Evolutionary conservation across 2,113 vertebrate genomes (phyloP).

Genomic region (Oncorhynchus kisutch): DNA sequence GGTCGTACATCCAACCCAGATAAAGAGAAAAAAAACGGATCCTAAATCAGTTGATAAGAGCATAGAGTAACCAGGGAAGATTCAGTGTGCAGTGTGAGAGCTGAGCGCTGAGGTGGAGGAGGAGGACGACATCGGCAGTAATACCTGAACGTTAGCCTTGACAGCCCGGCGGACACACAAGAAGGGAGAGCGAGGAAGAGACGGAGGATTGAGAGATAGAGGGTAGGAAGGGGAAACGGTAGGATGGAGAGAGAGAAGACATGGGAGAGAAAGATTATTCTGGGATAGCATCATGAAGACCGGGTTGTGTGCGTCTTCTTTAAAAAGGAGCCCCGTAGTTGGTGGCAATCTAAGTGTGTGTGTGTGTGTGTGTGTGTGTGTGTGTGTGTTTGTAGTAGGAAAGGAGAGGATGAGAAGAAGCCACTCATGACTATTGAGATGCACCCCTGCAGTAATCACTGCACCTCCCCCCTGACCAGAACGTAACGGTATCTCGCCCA

Average conservation of each 20-base stretch:
- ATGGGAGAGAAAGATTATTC: conserved; percentile 72
- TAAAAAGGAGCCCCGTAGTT: too few relatives aligned
- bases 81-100: conserved; percentile 38
- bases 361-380: too few relatives aligned
- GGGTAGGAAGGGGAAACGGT: conserved; percentile 38
- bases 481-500: not conserved
- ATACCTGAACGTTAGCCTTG: conserved; percentile 75
- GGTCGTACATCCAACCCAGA: too few relatives aligned
- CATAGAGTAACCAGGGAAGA: conserved; percentile 13
- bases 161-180: conserved; percentile 64
- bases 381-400: not conserved
- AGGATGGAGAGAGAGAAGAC: conserved; percentile 51
- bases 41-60: conserved; percentile 40
- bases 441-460: not conserved
- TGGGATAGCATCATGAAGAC: conserved; percentile 39
- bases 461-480: not conserved
- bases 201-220: not conserved
- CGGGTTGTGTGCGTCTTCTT: not conserved
- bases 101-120: conserved; percentile 56
- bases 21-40: not conserved
- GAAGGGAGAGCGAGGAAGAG: conserved; percentile 9
- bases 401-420: not conserved
- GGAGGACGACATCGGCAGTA: conserved; percentile 53
- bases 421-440: not conserved
- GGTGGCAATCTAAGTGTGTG: too few relatives aligned